Evolutionary conservation across 1,140 invertebrate genomes (phyloP), one percentile per base, ranked within the genome.

Genomic region (Sinella curviseta): DNA sequence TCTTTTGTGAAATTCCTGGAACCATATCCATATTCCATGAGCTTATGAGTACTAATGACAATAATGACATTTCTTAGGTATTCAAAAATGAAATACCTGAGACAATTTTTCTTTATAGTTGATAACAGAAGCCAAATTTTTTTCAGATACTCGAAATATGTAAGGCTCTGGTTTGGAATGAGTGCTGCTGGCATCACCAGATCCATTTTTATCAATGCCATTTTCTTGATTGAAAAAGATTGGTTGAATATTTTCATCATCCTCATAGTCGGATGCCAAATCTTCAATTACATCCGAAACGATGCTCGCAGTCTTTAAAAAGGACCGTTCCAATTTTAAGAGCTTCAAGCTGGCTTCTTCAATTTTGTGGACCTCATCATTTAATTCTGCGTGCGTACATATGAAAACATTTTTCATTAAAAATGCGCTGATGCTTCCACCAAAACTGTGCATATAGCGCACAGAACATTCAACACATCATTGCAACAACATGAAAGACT

Each of bases 231-330:
- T 48, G 39, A 48, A 20, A 12, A 48, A 12, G 39, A 48, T 48
- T 48, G 39, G 8, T 48, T 48, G 39, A 48, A 48, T 8, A 48
- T 20, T n/a, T 20, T 80, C 70, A 17, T 79, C 70, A 28, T 57
- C 77, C 1, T 78, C 80, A 48, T 57, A 73, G 28, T 81, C 80
- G 17, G 65, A 35, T 26, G 57, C 74, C 3, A 81, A 60, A 28
- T 83, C 78, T 24, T 81, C 80, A 0, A 83, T 76, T n/a, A 83
- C 60, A 4, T 78, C 30, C n/a, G 80, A 28, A 8, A 80, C 77
- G 36, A 81, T 74, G 14, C 2, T 35, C 0, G 77, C 35, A 24
- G 80, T 77, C 30, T 81, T 20, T n/a, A 57, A 30, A 57, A 34
- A 76, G 24, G 78, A 80, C 39, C 39, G 73, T 74, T 81, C 80